Conservation (phyloP, 1,140 invertebrate species). For the Brachionus rubens region DNA sequence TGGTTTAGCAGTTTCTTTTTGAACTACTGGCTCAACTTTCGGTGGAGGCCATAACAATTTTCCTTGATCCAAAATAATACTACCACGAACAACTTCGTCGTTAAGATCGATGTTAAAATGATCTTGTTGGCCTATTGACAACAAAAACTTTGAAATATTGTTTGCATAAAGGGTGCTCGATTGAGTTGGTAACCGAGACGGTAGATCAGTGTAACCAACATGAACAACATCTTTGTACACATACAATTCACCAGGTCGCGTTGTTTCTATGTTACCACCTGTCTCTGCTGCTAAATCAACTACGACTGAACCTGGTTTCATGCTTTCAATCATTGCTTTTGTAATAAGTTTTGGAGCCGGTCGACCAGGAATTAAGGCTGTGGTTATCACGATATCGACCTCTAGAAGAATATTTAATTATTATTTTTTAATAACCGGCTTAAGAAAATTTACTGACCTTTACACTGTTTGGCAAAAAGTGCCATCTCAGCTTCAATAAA, state of each 20-base stretch:
- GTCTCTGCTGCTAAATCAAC: constrained; percentile 84
- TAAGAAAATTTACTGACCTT: constrained; percentile 50
- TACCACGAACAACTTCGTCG: constrained; percentile 80
- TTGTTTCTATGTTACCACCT: constrained; percentile 82
- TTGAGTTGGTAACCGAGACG: constrained; percentile 78
- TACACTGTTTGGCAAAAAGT: constrained; percentile 77
- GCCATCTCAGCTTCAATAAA: constrained; percentile 81
- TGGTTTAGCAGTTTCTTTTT: constrained; percentile 51
- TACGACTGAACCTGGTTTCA: constrained; percentile 83
- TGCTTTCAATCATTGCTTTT: constrained; percentile 68
- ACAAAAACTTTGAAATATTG: constrained; percentile 80
- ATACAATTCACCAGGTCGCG: constrained; percentile 73
- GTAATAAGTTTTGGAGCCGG: constrained; percentile 76
- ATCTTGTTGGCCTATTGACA: constrained; percentile 74
- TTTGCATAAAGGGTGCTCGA: constrained; percentile 81
- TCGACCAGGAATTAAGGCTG: constrained; percentile 83
- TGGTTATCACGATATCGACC: constrained; percentile 75
- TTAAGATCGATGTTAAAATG: constrained; percentile 75
- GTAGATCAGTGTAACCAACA: constrained; percentile 79
- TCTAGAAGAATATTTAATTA: constrained; percentile 57
- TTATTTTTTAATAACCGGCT: background rate
- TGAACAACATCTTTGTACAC: constrained; percentile 74
- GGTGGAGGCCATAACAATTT: constrained; percentile 76
- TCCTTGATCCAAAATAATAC: constrained; percentile 73
- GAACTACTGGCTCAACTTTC: constrained; percentile 54